These are phyloP conservation scores for Hydraecia micacea DNA, from an alignment of 2,888 invertebrate genomes.

Conservation along the genomic window DNA sequence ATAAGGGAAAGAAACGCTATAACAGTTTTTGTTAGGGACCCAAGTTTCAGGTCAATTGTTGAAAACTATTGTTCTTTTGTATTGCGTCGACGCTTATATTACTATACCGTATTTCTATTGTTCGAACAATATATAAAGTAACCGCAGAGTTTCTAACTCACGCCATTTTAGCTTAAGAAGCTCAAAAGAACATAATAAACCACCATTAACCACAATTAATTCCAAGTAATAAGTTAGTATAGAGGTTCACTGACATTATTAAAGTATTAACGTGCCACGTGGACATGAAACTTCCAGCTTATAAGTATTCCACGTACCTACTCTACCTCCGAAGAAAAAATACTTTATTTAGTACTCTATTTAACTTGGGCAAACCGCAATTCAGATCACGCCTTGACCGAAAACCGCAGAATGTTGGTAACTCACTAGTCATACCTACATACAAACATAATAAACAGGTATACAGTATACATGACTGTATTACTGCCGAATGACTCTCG, in stretches of 20 bases:
- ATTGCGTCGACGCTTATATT: not conserved
- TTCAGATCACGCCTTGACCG: slow-evolving; percentile 68
- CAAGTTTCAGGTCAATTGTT: not conserved
- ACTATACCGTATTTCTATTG: too few relatives aligned
- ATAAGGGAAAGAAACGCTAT: not conserved
- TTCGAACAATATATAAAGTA: not conserved
- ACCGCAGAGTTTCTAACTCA: not conserved
- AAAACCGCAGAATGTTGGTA: slow-evolving; percentile 70
- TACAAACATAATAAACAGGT: slow-evolving; percentile 44
- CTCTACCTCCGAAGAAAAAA: slow-evolving; percentile 45
- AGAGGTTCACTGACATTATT: slow-evolving; percentile 16
- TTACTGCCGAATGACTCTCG: slow-evolving; percentile 33
- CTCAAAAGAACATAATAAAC: not conserved
- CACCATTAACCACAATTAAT: not conserved
- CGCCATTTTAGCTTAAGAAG: not conserved
- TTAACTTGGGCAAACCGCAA: slow-evolving; percentile 68
- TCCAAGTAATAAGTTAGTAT: not conserved
- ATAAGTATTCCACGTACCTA: slow-evolving; percentile 54
- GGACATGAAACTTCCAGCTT: slow-evolving; percentile 33
- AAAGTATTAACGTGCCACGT: slow-evolving; percentile 16
- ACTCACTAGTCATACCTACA: slow-evolving; percentile 50
- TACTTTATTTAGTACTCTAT: slow-evolving; percentile 66
- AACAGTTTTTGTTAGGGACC: not conserved
- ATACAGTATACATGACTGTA: slow-evolving; percentile 53
- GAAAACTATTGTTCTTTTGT: not conserved